Evolutionary conservation across 2,888 invertebrate species (phyloP).

Genomic region (Mesorhabditis spiculigera): DNA sequence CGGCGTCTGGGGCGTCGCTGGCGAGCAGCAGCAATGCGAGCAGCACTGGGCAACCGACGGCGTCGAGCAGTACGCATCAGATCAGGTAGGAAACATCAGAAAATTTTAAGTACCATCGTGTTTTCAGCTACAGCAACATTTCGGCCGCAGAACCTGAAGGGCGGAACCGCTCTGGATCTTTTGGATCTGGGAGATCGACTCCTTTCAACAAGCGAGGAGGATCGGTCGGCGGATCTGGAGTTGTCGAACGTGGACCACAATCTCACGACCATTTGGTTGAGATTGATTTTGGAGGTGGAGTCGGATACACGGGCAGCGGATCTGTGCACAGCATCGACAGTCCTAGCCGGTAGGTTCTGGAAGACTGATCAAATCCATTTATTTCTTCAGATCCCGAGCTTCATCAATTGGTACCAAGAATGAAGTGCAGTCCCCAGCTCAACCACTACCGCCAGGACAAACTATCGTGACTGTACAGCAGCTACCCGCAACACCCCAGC

Average conservation of each 20-base stretch:
- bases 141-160: not conserved
- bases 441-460: too few species aligned
- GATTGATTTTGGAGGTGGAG: slow-evolving; percentile 17
- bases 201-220: slow-evolving; percentile 8
- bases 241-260: not conserved
- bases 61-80: slow-evolving; percentile 10
- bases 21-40: slow-evolving; percentile 13
- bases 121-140: not conserved
- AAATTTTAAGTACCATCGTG: not conserved
- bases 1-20: slow-evolving; percentile 10
- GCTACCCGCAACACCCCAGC: too few species aligned
- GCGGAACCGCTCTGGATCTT: slow-evolving; percentile 13
- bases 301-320: slow-evolving; percentile 13
- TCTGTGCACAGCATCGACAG: slow-evolving; percentile 17
- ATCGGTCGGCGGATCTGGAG: not conserved
- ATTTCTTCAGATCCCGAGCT: not conserved
- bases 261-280: slow-evolving; percentile 14
- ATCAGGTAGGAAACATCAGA: slow-evolving; percentile 8
- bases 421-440: not conserved
- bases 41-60: slow-evolving; percentile 11
- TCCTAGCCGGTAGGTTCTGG: slow-evolving; percentile 11
- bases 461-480: too few species aligned
- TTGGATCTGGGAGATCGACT: slow-evolving; percentile 15
- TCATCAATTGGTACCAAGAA: not conserved
- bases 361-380: not conserved